Evolutionary conservation across 2,113 vertebrate genomes (phyloP).

Genomic region (Cavia porcellus): DNA sequence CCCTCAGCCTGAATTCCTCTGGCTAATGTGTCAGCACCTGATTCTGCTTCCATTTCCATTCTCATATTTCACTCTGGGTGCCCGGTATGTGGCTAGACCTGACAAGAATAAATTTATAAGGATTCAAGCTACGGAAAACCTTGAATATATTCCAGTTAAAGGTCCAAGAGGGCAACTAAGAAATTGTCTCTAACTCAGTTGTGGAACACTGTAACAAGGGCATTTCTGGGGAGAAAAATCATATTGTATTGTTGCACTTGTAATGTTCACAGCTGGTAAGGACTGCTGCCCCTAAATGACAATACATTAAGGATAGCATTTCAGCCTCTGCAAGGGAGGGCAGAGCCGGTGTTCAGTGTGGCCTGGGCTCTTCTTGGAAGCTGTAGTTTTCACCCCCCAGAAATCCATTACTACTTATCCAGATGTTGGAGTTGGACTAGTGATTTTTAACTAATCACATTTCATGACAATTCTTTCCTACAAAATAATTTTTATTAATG

Average conservation of each 20-base stretch:
- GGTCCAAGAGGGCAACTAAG: conserved; percentile 73
- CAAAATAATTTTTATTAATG: conserved; percentile 65
- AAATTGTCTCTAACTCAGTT: conserved; percentile 76
- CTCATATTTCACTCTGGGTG: conserved; percentile 80
- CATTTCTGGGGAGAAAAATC: conserved; percentile 73
- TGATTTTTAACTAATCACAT: conserved; percentile 71
- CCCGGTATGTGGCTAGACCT: conserved; percentile 70
- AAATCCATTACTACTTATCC: background rate
- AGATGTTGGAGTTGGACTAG: conserved; percentile 58
- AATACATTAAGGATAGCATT: conserved; percentile 58
- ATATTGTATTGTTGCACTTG: conserved; percentile 64
- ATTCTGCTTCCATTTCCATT: conserved; percentile 73
- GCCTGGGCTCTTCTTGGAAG: background rate
- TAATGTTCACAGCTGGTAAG: conserved; percentile 68
- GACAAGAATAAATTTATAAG: conserved; percentile 77
- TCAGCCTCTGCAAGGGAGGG: background rate
- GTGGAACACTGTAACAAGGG: conserved; percentile 72
- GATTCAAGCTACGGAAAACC: conserved; percentile 73
- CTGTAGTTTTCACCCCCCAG: background rate
- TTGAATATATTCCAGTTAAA: conserved; percentile 75
- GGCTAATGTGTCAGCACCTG: conserved; percentile 69
- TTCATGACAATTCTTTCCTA: conserved; percentile 44
- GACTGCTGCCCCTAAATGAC: conserved; percentile 65
- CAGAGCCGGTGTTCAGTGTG: background rate
- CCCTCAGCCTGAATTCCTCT: conserved; percentile 68